Base-by-base conservation (phyloP, 2,113 vertebrate genomes). In the Synodontis membranacea region DNA sequence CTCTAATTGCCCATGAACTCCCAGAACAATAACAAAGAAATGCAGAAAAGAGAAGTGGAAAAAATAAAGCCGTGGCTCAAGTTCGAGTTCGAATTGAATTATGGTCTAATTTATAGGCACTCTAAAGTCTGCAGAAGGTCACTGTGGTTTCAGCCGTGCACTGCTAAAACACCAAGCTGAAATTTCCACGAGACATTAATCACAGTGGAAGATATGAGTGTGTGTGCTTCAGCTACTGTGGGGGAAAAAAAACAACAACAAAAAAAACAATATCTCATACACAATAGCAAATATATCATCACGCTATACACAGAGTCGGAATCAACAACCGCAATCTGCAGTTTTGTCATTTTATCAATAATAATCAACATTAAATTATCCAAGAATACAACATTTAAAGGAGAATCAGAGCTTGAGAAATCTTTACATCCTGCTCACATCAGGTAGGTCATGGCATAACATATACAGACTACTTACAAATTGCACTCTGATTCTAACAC, bases 91-190 rank as follows among this genome's bases (percentile, higher is more conserved):
- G 23, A 64, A 39, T 23, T 48, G 80, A 81, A 81, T 86, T 66
- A 74, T 46, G 42, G 15, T 66, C 58, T 25, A 46, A 64, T 86
- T 80, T 84, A 52, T 28, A 80, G 39, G 31, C 11, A 48, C 74
- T 68, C 50, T 80, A 74, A 80, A 62, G 28, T 37, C 66, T 37
- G 58, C 60, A 54, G 66, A 89, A 84, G 85, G 88, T 82, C 85
- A 84, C 19, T 12, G 78, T 37, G 70, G 85, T 75, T 76, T n/a
- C 15, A 28, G 44, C 31, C 7, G 3, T n/a, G 23, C 17, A 21
- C 14, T 28, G 14, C 37, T 37, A 34, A 68, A 68, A 37, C 7
- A 68, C 64, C 64, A 25, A 74, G 48, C 5, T 31, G 31, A 80
- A 80, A 54, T 56, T 37, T 80, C 70, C 68, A 58, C 68, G 0